These are phyloP conservation scores for Aselliscus stoliczkanus DNA, from an alignment of 2,797 vertebrate species.

Conservation along the genomic window DNA sequence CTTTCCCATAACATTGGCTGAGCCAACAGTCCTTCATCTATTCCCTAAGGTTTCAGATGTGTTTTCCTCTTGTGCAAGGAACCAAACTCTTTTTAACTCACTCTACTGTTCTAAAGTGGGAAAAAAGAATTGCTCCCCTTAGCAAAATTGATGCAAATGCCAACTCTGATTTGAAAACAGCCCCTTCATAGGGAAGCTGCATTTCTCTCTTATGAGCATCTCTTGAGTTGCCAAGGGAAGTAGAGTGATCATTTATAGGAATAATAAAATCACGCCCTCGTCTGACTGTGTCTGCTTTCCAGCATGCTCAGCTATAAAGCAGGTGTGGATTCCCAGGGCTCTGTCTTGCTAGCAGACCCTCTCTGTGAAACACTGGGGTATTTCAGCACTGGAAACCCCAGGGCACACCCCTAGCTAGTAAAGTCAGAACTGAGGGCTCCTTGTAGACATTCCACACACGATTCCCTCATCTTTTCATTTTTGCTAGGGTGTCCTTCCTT, in stretches of 20 bases:
- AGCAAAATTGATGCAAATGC: conserved; percentile 36
- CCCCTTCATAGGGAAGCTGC: conserved; percentile 35
- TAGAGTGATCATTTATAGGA: conserved; percentile 62
- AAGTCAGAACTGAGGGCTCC: not conserved
- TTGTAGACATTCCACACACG: not conserved
- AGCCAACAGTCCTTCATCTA: not conserved
- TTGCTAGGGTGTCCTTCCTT: not conserved
- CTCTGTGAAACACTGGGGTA: not conserved
- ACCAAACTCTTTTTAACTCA: not conserved
- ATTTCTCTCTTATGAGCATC: conserved; percentile 46
- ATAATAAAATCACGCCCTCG: conserved; percentile 46
- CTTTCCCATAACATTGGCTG: not conserved
- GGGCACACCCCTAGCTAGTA: not conserved
- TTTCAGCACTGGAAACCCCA: not conserved
- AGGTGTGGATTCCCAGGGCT: not conserved
- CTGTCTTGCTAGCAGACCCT: not conserved
- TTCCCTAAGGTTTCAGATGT: not conserved
- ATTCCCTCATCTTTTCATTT: not conserved
- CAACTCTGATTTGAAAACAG: conserved; percentile 58
- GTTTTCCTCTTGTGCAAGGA: not conserved
- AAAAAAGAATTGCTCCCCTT: conserved; percentile 26
- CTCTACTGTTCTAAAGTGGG: not conserved
- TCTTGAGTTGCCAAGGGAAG: conserved; percentile 46
- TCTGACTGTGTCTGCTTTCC: conserved; percentile 24
- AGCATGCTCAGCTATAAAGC: not conserved